phyloP scores from a whole-genome alignment of 2,888 invertebrate species.

The Drosophila macrospina region DNA sequence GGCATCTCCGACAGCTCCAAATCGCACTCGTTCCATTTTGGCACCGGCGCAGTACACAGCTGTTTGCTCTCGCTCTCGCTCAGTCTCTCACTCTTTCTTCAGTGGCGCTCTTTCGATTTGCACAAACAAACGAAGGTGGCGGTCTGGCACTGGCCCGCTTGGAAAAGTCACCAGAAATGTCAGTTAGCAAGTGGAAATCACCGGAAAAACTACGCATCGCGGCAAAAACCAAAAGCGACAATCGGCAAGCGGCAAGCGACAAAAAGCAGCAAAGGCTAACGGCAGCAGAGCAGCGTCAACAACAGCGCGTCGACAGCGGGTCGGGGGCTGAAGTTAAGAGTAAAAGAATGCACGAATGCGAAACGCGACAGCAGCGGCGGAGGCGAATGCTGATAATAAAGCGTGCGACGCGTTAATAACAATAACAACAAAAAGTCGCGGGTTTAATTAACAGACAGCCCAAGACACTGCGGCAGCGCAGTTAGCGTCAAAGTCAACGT shows the following conservation, averaged over 20 bases:
- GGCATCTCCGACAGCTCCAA: conserved; percentile 41
- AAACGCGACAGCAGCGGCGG: conserved; percentile 39
- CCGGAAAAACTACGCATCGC: conserved; percentile 82
- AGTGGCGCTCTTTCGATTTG: conserved; percentile 43
- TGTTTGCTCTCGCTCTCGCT: conserved; percentile 29
- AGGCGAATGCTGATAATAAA: conserved; percentile 75
- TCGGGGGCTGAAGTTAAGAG: conserved; percentile 40
- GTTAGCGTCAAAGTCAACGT: conserved; percentile 45
- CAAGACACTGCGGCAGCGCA: conserved; percentile 53
- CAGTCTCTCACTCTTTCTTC: conserved; percentile 14
- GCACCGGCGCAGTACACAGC: conserved; percentile 59
- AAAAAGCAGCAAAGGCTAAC: conserved; percentile 50
- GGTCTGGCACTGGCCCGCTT: conserved; percentile 46
- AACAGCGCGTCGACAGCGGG: conserved; percentile 32
- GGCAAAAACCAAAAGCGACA: conserved; percentile 58
- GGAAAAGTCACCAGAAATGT: conserved; percentile 72
- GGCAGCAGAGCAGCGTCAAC: conserved; percentile 36
- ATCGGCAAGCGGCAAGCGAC: conserved; percentile 27
- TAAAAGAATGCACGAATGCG: conserved; percentile 61
- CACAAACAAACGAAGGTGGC: conserved; percentile 60
- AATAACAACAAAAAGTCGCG: conserved; percentile 72
- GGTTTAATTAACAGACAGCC: conserved; percentile 68
- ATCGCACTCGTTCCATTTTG: conserved; percentile 38
- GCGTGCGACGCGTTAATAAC: conserved; percentile 72
- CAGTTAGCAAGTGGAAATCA: conserved; percentile 81